Evolutionary conservation across 2,797 vertebrate genomes (phyloP).

Genomic region (Sebastes wilsoni): DNA sequence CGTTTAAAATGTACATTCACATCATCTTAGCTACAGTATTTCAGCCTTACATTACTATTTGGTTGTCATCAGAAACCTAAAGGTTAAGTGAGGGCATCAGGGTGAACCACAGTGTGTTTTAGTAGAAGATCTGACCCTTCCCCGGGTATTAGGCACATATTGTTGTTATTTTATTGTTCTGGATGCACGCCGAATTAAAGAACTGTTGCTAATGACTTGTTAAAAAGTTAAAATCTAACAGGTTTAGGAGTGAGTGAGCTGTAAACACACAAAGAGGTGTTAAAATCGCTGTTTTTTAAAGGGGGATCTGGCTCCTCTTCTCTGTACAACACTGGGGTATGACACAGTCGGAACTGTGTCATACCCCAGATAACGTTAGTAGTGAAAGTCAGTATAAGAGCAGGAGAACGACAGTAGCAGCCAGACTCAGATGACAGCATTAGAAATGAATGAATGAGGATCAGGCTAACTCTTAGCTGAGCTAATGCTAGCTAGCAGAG

Average conservation of each 20-base stretch:
- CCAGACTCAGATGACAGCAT: not conserved
- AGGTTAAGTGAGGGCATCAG: not conserved
- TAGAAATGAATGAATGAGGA: no score
- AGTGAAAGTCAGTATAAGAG: not conserved
- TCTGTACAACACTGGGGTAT: not conserved
- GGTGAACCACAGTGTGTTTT: not conserved
- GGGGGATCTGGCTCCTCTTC: not conserved
- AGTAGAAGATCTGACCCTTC: not conserved
- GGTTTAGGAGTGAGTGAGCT: accelerated
- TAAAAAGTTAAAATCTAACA: not conserved
- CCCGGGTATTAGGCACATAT: not conserved
- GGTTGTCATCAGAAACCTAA: not conserved
- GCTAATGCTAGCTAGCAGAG: constrained; percentile 15
- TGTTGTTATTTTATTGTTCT: not conserved
- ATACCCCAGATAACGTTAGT: not conserved
- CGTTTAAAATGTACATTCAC: not conserved
- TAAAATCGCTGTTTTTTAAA: not conserved
- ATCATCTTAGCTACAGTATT: not conserved
- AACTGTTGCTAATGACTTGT: not conserved
- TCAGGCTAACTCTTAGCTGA: not conserved
- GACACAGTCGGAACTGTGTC: not conserved
- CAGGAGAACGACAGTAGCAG: not conserved
- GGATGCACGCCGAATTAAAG: not conserved
- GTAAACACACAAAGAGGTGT: not conserved
- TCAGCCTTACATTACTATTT: not conserved